Base-by-base conservation (phyloP, 37 sponge, comb jelly and placozoan genomes). In the Spongia lamella region DNA sequence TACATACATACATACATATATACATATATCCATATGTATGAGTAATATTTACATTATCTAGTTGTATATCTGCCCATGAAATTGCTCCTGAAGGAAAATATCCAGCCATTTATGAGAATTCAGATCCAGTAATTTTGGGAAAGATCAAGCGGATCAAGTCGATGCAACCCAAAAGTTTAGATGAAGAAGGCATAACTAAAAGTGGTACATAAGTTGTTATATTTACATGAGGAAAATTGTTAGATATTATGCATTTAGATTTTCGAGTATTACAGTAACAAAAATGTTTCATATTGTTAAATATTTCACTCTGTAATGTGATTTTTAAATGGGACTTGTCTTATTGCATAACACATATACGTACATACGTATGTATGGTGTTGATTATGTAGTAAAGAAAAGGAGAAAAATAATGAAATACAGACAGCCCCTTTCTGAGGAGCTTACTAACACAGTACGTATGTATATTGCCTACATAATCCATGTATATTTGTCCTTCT, bases 81-180 rank as follows among this genome's bases (percentile, higher is more conserved):
- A 63, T 75, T 17, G 75, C 75, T 6, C 79, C 90, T 14, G 90
- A 89, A 64, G 81, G 81, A 33, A 89, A 89, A 85, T 89, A 89
- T 34, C 90, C 90, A 7, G 81, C 70, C 16, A 37, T 84, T 26
- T 29, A 21, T n/a, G 82, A 70, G n/a, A 60, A 56, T 25, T 37
- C 54, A 1, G 70, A 26, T 21, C 76, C 89, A 1, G 56, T 83
- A 19, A 77, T 89, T n/a, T 37, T 83, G 64, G 85, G 90, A 9
- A 89, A 79, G 56, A 72, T 84, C 20, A 89, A 89, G 76, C 53
- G 90, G 14, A 68, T 84, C 33, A 89, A 89, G 72, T 83, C 81
- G 1, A 84, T 89, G 84, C 90, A 89, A 32, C 90, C 90, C 3
- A 89, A 89, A 62, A 80, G 80, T 13, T 56, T 89, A 22, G 81